Base-by-base conservation (phyloP, 2,888 invertebrate species). In the Pristionchus arcanus region DNA sequence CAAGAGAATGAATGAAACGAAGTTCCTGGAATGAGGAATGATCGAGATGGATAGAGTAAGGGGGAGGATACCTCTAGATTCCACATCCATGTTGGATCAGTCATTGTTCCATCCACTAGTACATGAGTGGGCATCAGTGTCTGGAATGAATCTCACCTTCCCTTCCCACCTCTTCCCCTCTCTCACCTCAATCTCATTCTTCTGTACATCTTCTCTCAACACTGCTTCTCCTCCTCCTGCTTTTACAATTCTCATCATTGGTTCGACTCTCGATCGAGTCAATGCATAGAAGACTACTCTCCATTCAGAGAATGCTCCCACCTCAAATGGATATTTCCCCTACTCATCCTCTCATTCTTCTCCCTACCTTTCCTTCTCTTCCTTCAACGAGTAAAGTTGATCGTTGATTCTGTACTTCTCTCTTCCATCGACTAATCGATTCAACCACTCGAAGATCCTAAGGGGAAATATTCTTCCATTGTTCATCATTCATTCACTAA, bases 221-320 rank as follows among this genome's bases (percentile, higher is more conserved):
- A 28, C 28, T 4, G 87, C 68, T n/a, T 66, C 71, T n/a, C 87
- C 87, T 87, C 71, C 87, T 68, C 87, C 87, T 42, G 42, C 71
- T 28, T 49, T n/a, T n/a, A 87, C 53, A n/a, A 87, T 42, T 28
- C 87, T 66, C 28, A 16, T 11, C 19, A 68, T 28, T 11, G 42
- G 42, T 15, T 87, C 68, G 15, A n/a, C 49, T 34, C 49, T 87
- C 28, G 68, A 11, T 71, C 71, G 21, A 13, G 11, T 71, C 49
- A n/a, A 15, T 63, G n/a, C n/a, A 42, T 87, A 87, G n/a, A 87
- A 25, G 1, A 66, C n/a, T 3, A 71, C 87, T 37, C 71, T 68
- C 87, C 87, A 87, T 28, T 16, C 25, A 21, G 16, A 5, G 71
- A 87, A 87, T 19, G 87, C 68, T 16, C 87, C 87, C n/a, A 87